Evolutionary conservation across 2,113 vertebrate species (phyloP), one percentile per base, ranked within the genome.

Genomic region (Oncorhynchus clarkii): DNA sequence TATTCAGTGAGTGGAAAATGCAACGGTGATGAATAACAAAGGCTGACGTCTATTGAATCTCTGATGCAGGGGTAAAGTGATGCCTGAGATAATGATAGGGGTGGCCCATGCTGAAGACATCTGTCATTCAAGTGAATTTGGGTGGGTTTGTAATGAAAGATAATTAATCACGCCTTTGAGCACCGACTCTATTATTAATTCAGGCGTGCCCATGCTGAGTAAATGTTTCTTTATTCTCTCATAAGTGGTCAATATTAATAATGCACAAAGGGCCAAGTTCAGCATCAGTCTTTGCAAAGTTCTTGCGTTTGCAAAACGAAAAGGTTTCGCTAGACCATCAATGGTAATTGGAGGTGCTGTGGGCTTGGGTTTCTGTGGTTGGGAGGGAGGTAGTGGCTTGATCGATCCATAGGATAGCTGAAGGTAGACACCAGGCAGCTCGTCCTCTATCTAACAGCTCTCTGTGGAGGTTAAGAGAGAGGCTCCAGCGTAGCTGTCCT

Each of bases 211-310:
- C 87, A 82, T 75, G 83, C 26, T 70, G 80, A 89, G 87, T 92
- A 92, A 92, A 92, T 84, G 88, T 80, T 77, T 83, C 89, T 92
- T 93, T 92, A 92, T 91, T 89, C 87, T 87, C 31, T 64, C 78
- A 66, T 90, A 91, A 90, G 87, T 87, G 87, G 87, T 84, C 86
- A 80, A 81, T 86, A 92, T 93, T 87, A 93, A 93, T 93, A 91
- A 93, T 92, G 87, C 80, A 93, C 59, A 75, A 13, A 29, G 75
- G 76, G 88, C 84, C 69, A 87, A 83, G 88, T 90, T 90, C 84
- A 74, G 82, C 81, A 88, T 88, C 78, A 71, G 78, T 90, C 89
- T 91, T 89, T 87, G 85, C 86, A 88, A 89, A 92, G 87, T 88
- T 88, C 27, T 85, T 39, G 48, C 14, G 71, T 31, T 34, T 26